Evolutionary conservation across 2,797 vertebrate species (phyloP), one percentile per base, ranked within the genome.

Genomic region (Tolypeutes matacus): DNA sequence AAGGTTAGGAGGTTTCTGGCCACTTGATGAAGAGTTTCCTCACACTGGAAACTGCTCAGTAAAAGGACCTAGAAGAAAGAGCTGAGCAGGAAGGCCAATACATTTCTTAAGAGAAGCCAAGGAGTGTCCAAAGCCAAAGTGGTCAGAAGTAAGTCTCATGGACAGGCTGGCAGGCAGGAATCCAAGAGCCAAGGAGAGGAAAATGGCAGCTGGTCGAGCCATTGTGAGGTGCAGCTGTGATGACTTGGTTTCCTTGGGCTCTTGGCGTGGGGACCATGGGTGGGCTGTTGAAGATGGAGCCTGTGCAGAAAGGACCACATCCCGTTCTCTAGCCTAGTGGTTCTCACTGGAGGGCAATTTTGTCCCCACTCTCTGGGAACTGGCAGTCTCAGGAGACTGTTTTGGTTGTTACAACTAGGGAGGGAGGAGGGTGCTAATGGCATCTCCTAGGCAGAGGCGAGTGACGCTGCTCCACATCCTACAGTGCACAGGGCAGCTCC

Each of bases 51-150:
- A 49, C 18, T 56, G 53, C 60, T 36, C 31, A 46, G 88, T 5
- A 20, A 27, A 15, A 39, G 23, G 72, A 13, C 18, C 62, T 70
- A n/a, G 72, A 75, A 49, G 34, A 58, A 49, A 69, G 20, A n/a
- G 31, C 51, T 23, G 8, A 49, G 4, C 17, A 36, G 23, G 17
- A 36, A 25, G 18, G 8, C 23, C 36, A 13, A 0, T 3, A 0
- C 12, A 3, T 70, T 23, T 10, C 7, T 3, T 25, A 14, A 39
- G n/a, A n/a, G 51, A 76, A 56, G 18, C 53, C 6, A 56, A 56
- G 53, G 53, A 56, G 53, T 56, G 46, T 51, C 8, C 29, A n/a
- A n/a, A 51, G 29, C 70, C 42, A 51, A 29, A 46, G 18, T 20
- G 11, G 17, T 81, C 77, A 27, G 49, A 42, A 3, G 51, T n/a